Evolutionary conservation across 2,888 invertebrate species (phyloP).

Genomic region (Hymenopus coronatus): DNA sequence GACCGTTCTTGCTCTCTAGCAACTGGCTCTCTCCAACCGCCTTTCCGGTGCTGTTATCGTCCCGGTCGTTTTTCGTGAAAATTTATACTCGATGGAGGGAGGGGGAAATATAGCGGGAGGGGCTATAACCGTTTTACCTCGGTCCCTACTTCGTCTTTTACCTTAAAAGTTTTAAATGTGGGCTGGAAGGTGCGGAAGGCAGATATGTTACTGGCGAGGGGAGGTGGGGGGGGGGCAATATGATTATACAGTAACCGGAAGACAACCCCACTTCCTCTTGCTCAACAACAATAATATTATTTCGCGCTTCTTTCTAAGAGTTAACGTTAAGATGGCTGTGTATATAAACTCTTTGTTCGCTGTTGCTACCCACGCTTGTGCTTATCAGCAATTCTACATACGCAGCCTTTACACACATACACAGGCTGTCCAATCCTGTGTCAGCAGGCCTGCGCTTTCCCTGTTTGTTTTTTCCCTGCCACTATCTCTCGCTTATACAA

Average conservation of each 20-base stretch:
- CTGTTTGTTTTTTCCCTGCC: not conserved
- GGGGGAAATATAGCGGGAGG: slow-evolving; percentile 5
- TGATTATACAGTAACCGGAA: not conserved
- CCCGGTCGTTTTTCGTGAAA: slow-evolving; percentile 17
- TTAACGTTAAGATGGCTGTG: not conserved
- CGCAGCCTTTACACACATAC: not conserved
- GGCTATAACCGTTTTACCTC: not conserved
- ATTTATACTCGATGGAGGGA: slow-evolving; percentile 9
- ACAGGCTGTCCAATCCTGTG: not conserved
- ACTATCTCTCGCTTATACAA: not conserved
- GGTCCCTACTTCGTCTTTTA: not conserved
- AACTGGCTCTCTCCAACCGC: not conserved
- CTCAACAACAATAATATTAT: not conserved
- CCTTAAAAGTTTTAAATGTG: slow-evolving; percentile 10
- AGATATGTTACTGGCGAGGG: not conserved
- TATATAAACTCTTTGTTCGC: not conserved
- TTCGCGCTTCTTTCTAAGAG: not conserved
- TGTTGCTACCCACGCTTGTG: not conserved
- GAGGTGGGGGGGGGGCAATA: slow-evolving; percentile 1
- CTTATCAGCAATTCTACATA: slow-evolving; percentile 1
- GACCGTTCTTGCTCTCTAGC: not conserved
- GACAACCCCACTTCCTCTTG: not conserved
- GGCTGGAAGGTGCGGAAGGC: not conserved
- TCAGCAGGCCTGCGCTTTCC: not conserved
- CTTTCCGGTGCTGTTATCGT: slow-evolving; percentile 11